A percentile compares a stretch with the other conserved stretches of the same genome.
Evolutionary conservation across 2,888 invertebrate genomes (phyloP).

Genomic region (Oligia latruncula): DNA sequence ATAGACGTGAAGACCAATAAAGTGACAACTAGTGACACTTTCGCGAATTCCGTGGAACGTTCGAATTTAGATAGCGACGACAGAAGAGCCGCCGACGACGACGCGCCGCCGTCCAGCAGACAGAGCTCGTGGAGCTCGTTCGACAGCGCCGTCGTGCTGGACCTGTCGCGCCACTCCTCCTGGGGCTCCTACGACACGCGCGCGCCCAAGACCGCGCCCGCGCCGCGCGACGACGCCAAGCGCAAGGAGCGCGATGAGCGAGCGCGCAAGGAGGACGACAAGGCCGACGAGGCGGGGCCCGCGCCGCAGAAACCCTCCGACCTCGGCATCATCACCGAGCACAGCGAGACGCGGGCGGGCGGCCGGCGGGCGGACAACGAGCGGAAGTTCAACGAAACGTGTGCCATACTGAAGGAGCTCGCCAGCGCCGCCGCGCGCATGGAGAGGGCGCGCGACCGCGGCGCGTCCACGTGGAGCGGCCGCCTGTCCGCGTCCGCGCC

Average conservation of each 20-base stretch:
- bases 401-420: slow-evolving; percentile 91
- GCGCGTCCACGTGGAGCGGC: slow-evolving; percentile 85
- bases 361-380: slow-evolving; percentile 79
- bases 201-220: slow-evolving; percentile 72
- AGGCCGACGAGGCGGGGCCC: slow-evolving; percentile 43
- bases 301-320: slow-evolving; percentile 74
- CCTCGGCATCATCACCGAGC: slow-evolving; percentile 84
- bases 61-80: slow-evolving; percentile 90
- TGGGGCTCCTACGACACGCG: slow-evolving; percentile 95
- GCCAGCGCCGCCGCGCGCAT: slow-evolving; percentile 84
- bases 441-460: slow-evolving; percentile 81
- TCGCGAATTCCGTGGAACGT: slow-evolving; percentile 92
- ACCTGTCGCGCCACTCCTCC: slow-evolving; percentile 94
- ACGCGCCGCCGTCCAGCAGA: slow-evolving; percentile 85
- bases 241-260: slow-evolving; percentile 77
- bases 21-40: slow-evolving; percentile 90
- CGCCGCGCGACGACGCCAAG: slow-evolving; percentile 76
- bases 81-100: slow-evolving; percentile 78
- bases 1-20: slow-evolving; percentile 85
- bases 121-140: slow-evolving; percentile 95
- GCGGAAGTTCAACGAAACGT: slow-evolving; percentile 87
- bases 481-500: slow-evolving; percentile 89
- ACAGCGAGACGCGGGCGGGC: slow-evolving; percentile 71
- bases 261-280: slow-evolving; percentile 64
- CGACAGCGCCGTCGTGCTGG: slow-evolving; percentile 94